A percentile compares a stretch with the other conserved stretches of the same genome.
Conservation (phyloP, 2,888 invertebrate species). For the Apamea sordens region DNA sequence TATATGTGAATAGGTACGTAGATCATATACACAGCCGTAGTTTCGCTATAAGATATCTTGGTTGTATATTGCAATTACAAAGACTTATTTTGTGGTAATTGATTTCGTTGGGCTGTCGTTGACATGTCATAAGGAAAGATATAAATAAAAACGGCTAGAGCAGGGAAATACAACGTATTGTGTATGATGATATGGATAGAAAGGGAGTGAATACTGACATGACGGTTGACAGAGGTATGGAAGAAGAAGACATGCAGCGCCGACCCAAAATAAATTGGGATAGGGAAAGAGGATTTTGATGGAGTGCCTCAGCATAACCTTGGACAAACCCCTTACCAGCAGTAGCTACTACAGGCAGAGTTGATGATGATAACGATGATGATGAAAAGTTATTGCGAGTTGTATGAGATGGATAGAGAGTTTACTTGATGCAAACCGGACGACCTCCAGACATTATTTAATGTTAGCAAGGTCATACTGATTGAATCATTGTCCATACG, state of each 20-base stretch:
- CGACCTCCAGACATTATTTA: neutral
- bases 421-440: neutral
- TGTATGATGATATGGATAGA: neutral
- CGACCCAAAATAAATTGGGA: neutral
- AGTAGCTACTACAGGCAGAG: neutral
- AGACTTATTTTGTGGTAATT: neutral
- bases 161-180: neutral
- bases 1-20: neutral
- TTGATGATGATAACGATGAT: neutral
- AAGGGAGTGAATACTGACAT: neutral
- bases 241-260: too few relatives aligned
- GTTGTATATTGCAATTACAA: neutral
- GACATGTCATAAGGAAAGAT: too few relatives aligned
- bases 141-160: neutral
- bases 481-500: constrained; percentile 12
- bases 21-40: neutral
- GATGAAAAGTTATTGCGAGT: neutral
- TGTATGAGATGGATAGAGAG: neutral
- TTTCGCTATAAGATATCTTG: neutral
- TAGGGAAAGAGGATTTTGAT: neutral
- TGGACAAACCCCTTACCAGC: neutral
- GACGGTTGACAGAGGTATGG: neutral
- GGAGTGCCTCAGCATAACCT: neutral
- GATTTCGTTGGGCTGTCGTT: neutral
- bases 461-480: constrained; percentile 20